These are phyloP conservation scores for Drosophila equinoxialis DNA, from an alignment of 1,140 invertebrate genomes.

Conservation along the genomic window DNA sequence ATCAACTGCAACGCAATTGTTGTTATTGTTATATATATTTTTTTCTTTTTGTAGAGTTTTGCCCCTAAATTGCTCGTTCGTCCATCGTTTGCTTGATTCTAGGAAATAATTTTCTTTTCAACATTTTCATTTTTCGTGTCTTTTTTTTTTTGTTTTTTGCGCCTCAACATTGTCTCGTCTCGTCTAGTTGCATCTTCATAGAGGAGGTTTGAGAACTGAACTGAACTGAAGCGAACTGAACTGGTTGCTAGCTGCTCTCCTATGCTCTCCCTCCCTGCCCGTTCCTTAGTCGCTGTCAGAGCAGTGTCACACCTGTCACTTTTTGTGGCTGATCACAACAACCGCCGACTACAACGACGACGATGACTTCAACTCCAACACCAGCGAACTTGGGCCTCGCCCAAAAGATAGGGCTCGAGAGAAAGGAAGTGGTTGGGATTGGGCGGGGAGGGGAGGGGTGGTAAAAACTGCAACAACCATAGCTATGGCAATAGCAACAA, in stretches of 20 bases:
- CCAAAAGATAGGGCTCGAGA: constrained; percentile 15
- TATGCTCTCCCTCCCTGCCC: background rate
- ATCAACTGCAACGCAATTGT: background rate
- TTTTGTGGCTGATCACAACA: constrained; percentile 79
- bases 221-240: constrained; percentile 1
- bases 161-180: constrained; percentile 57
- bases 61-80: constrained; percentile 49
- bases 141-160: constrained; percentile 34
- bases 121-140: constrained; percentile 24
- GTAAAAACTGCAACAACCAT: constrained; percentile 18
- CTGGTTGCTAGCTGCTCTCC: constrained; percentile 16
- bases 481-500: constrained; percentile 48
- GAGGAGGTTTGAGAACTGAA: constrained; percentile 41
- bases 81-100: constrained; percentile 58
- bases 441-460: background rate
- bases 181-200: constrained; percentile 74
- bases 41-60: constrained; percentile 12
- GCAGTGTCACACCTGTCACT: constrained; percentile 78
- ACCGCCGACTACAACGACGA: constrained; percentile 51
- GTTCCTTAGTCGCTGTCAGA: constrained; percentile 41
- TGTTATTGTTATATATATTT: constrained; percentile 26
- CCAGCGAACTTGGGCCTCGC: constrained; percentile 34
- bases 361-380: background rate
- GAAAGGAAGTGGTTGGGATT: background rate
- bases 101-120: constrained; percentile 70